Evolutionary conservation across 2,113 vertebrate species (phyloP).

Genomic region (Neomonachus schauinslandi): DNA sequence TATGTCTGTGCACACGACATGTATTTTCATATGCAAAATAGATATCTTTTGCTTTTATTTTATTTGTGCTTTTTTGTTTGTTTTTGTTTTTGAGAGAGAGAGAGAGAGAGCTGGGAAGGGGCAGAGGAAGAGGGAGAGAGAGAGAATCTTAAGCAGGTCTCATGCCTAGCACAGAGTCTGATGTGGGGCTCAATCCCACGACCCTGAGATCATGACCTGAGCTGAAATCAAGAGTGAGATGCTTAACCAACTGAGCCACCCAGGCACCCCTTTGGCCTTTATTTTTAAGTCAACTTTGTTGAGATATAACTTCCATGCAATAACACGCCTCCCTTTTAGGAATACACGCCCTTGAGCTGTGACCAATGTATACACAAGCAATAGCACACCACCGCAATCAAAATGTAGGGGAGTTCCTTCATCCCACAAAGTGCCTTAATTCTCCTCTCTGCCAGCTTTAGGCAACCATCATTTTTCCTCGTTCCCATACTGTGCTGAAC

Average conservation of each 20-base stretch:
- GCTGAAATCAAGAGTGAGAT: too few relatives aligned
- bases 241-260: too few relatives aligned
- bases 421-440: neutral
- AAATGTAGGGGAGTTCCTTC: neutral
- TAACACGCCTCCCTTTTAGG: neutral
- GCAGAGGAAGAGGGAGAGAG: neutral
- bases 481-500: neutral
- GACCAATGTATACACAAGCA: neutral
- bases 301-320: neutral
- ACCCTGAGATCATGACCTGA: neutral
- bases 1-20: neutral
- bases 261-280: neutral
- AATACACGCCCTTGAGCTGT: neutral
- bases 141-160: neutral
- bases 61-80: neutral
- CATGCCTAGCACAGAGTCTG: too few relatives aligned
- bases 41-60: neutral
- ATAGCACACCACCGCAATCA: neutral
- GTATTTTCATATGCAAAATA: neutral
- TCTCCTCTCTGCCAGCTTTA: too few relatives aligned
- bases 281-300: neutral
- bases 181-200: neutral
- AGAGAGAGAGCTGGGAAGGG: neutral
- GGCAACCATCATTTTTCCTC: neutral
- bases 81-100: neutral